Evolutionary conservation across 2,888 invertebrate species (phyloP).

Genomic region (Rotaria macrura): DNA sequence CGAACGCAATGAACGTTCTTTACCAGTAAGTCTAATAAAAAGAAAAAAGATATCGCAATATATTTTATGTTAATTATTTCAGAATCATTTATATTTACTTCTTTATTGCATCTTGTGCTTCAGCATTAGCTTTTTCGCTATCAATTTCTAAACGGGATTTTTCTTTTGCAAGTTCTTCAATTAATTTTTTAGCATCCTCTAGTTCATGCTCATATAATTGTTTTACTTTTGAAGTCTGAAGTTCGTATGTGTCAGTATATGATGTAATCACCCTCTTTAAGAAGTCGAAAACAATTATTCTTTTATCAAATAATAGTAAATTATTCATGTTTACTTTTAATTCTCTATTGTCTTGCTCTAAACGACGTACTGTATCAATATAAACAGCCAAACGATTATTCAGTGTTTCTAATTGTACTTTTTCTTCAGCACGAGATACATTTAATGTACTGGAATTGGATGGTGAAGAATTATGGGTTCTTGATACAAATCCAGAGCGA

Average conservation of each 20-base stretch:
- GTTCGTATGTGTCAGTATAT: not conserved
- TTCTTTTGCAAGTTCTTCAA: conserved; percentile 83
- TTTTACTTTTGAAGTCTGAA: conserved; percentile 59
- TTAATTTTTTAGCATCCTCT: conserved; percentile 72
- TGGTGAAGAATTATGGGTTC: not conserved
- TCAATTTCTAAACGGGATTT: conserved; percentile 87
- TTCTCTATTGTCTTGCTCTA: conserved; percentile 74
- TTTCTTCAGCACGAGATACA: conserved; percentile 60
- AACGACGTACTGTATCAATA: conserved; percentile 80
- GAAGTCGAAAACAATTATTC: not conserved
- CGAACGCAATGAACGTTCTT: conserved; percentile 62
- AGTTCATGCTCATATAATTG: conserved; percentile 83
- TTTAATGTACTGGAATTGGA: not conserved
- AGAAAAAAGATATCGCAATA: too few relatives aligned
- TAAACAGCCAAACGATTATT: conserved; percentile 92
- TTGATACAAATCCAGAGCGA: not conserved
- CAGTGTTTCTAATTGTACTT: conserved; percentile 78
- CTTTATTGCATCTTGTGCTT: conserved; percentile 65
- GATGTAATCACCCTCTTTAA: not conserved
- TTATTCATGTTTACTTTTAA: not conserved
- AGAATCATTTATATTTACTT: not conserved
- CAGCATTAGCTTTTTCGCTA: conserved; percentile 70
- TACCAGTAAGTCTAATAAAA: conserved; percentile 63
- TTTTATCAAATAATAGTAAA: too few relatives aligned
- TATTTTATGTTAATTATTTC: not conserved